Conservation (phyloP, 2,888 invertebrate genomes). For the Microplitis deprimator region DNA sequence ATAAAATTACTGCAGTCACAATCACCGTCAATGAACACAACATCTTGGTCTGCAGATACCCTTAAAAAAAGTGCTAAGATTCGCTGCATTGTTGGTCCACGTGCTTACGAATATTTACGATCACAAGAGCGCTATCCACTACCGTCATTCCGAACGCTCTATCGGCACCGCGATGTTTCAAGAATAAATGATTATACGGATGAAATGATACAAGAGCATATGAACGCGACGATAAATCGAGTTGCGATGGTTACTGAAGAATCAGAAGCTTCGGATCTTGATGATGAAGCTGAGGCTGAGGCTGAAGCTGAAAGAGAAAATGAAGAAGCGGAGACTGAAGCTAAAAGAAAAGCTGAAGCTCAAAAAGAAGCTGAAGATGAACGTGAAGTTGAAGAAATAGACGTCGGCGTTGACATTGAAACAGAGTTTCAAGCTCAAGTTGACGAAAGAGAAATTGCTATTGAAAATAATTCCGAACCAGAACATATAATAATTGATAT, state of each 20-base stretch:
- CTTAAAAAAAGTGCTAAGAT: constrained; percentile 19
- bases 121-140: constrained; percentile 15
- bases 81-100: constrained; percentile 19
- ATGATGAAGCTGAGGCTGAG: neutral
- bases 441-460: neutral
- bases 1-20: constrained; percentile 16
- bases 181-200: constrained; percentile 24
- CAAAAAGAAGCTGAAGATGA: too few species aligned
- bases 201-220: constrained; percentile 25
- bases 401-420: neutral
- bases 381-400: neutral
- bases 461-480: neutral
- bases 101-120: constrained; percentile 23
- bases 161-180: constrained; percentile 12
- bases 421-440: neutral
- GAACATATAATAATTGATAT: neutral
- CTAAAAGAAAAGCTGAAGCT: too few species aligned
- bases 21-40: constrained; percentile 11
- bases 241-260: constrained; percentile 8
- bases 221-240: constrained; percentile 19
- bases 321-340: too few species aligned
- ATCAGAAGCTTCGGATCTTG: constrained; percentile 12
- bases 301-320: too few species aligned
- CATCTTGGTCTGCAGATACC: constrained; percentile 18
- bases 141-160: constrained; percentile 21